These are phyloP conservation scores for Charina bottae DNA, from an alignment of 2,113 vertebrate genomes.

Conservation along the genomic window DNA sequence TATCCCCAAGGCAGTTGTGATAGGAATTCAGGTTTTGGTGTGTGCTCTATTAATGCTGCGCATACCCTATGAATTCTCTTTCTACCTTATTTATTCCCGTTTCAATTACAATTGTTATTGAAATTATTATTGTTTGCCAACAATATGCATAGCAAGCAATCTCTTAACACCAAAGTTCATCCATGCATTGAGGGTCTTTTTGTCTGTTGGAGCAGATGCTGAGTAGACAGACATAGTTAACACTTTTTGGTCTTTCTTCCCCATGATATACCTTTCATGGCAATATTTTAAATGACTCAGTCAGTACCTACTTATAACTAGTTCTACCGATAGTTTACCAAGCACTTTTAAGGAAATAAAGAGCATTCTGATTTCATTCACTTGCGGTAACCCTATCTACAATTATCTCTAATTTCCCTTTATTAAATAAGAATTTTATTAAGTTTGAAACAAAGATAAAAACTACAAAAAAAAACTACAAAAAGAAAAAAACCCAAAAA, in stretches of 20 bases:
- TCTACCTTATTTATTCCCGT: constrained; percentile 46
- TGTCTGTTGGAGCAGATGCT: neutral
- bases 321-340: neutral
- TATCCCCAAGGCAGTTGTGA: constrained; percentile 57
- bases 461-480: no score
- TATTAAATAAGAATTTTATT: no score
- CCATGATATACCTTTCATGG: neutral
- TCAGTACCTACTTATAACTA: neutral
- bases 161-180: neutral
- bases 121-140: constrained; percentile 41
- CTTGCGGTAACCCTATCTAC: neutral
- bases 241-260: neutral
- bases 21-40: constrained; percentile 58
- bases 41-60: constrained; percentile 45
- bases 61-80: constrained; percentile 53
- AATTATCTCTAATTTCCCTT: neutral
- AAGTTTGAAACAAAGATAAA: no score
- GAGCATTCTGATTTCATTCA: neutral
- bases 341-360: neutral
- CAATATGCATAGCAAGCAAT: constrained; percentile 7
- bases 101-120: constrained; percentile 47
- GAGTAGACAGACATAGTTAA: neutral
- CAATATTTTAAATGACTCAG: neutral
- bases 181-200: constrained; percentile 9
- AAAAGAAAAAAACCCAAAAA: no score